A percentile compares a stretch with the other conserved stretches of the same genome.
Evolutionary conservation across 1,140 invertebrate genomes (phyloP).

Genomic region (Contarinia nasturtii): DNA sequence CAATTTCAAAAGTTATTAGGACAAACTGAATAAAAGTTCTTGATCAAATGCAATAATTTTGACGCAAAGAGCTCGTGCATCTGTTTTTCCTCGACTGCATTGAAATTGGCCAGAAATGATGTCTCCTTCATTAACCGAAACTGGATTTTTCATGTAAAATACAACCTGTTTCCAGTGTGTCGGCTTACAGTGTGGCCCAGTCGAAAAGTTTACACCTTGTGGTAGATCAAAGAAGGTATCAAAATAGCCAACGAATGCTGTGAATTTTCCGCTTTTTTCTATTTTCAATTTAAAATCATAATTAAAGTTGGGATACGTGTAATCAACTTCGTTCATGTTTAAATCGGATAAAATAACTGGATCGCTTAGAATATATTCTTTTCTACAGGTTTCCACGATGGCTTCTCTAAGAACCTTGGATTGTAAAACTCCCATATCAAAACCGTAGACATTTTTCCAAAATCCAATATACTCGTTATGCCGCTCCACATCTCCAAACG

Average conservation of each 20-base stretch:
- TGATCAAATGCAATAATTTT: constrained; percentile 23
- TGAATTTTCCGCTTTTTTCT: constrained; percentile 51
- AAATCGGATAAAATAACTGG: constrained; percentile 43
- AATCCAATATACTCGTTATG: constrained; percentile 59
- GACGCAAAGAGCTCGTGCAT: constrained; percentile 34
- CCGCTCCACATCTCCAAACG: constrained; percentile 66
- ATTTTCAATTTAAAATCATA: constrained; percentile 56
- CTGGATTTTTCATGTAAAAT: constrained; percentile 60
- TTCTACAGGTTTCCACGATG: constrained; percentile 64
- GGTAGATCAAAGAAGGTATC: constrained; percentile 71
- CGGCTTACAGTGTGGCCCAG: constrained; percentile 46
- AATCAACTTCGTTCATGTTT: constrained; percentile 62
- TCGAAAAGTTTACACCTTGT: constrained; percentile 42
- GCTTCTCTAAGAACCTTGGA: constrained; percentile 77
- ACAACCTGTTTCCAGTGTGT: constrained; percentile 98
- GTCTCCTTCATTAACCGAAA: constrained; percentile 54
- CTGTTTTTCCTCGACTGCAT: constrained; percentile 36
- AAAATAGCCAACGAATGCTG: constrained; percentile 85
- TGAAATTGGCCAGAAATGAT: constrained; percentile 39
- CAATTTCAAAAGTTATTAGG: too few species aligned
- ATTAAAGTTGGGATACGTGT: constrained; percentile 62
- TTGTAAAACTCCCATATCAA: constrained; percentile 90
- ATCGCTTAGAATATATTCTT: constrained; percentile 57
- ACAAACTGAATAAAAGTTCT: not conserved
- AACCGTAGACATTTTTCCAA: constrained; percentile 95